Evolutionary conservation across 2,888 invertebrate genomes (phyloP).

Genomic region (Atrina japonica): DNA sequence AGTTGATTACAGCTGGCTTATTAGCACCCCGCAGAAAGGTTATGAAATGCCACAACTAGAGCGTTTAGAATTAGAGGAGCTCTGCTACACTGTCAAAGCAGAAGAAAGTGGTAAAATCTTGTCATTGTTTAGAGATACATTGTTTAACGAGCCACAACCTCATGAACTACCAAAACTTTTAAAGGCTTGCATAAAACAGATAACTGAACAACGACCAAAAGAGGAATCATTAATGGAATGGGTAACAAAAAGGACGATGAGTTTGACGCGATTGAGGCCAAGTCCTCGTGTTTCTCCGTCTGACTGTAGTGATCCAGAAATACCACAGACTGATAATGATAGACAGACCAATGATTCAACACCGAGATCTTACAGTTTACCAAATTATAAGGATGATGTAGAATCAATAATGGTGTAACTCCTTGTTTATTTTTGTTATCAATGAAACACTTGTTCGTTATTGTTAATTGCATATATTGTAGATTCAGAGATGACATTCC

Average conservation of each 20-base stretch:
- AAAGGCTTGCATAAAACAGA: slow-evolving; percentile 68
- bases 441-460: no score
- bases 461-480: no score
- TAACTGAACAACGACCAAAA: slow-evolving; percentile 72
- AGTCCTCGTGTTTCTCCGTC: slow-evolving; percentile 45
- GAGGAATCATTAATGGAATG: slow-evolving; percentile 72
- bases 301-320: slow-evolving; percentile 7
- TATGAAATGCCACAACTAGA: slow-evolving; percentile 77
- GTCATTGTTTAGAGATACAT: slow-evolving; percentile 69
- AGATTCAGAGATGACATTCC: no score
- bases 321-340: slow-evolving; percentile 1
- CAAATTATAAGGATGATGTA: no score
- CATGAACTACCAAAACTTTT: slow-evolving; percentile 70
- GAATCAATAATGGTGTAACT: no score
- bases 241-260: slow-evolving; percentile 69
- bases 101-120: slow-evolving; percentile 75
- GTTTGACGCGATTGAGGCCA: slow-evolving; percentile 65
- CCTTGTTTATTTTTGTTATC: no score
- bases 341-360: no score
- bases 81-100: slow-evolving; percentile 73
- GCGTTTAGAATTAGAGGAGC: slow-evolving; percentile 75
- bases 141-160: slow-evolving; percentile 64
- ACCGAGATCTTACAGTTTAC: no score
- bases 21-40: slow-evolving; percentile 61
- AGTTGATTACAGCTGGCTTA: slow-evolving; percentile 79